Evolutionary conservation across 2,113 vertebrate genomes (phyloP).

Genomic region (Zosterops pallidus): DNA sequence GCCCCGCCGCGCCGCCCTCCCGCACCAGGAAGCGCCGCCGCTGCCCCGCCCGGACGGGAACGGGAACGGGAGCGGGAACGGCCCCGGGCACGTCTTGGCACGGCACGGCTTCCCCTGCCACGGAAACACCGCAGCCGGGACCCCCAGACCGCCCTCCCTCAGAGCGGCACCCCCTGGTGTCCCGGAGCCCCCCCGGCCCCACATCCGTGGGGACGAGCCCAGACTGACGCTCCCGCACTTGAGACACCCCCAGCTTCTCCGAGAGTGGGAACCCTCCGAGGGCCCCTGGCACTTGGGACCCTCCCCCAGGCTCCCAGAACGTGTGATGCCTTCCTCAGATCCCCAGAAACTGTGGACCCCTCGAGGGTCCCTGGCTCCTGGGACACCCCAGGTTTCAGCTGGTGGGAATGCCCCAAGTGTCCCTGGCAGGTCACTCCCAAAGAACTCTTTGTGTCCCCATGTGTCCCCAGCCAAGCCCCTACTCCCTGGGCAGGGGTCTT

Average conservation of each 20-base stretch:
- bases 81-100: constrained; percentile 14
- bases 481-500: neutral
- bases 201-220: neutral
- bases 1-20: neutral
- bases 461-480: neutral
- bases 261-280: neutral
- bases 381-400: neutral
- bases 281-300: too few relatives aligned
- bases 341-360: neutral
- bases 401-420: neutral
- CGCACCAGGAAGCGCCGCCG: constrained; percentile 22
- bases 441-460: neutral
- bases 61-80: neutral
- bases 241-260: neutral
- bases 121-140: neutral
- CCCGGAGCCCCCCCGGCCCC: neutral
- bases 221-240: neutral
- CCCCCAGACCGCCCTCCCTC: too few relatives aligned
- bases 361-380: accelerated
- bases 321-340: neutral
- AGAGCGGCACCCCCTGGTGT: neutral
- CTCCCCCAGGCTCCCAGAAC: neutral
- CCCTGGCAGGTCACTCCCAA: accelerated
- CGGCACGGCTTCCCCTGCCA: neutral
- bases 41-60: constrained; percentile 15